These are phyloP conservation scores for Drosophila tsacasi DNA, from an alignment of 1,140 invertebrate species.

Conservation along the genomic window DNA sequence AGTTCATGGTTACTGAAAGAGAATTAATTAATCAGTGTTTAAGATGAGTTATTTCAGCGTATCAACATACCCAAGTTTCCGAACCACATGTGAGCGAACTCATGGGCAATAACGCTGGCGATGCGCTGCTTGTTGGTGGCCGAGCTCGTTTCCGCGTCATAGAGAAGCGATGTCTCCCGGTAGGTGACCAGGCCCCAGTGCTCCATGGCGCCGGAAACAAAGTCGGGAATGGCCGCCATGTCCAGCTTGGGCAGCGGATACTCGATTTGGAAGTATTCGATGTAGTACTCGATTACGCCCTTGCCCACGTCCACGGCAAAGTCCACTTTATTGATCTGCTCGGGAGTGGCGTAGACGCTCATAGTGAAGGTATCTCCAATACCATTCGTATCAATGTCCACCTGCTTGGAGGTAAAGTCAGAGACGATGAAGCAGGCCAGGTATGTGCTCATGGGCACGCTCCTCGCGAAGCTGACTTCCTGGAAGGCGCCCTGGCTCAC, in stretches of 20 bases:
- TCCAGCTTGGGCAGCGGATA: slow-evolving; percentile 96
- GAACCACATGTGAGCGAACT: slow-evolving; percentile 97
- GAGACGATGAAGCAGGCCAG: slow-evolving; percentile 96
- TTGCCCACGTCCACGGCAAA: slow-evolving; percentile 93
- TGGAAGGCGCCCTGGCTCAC: slow-evolving; percentile 44
- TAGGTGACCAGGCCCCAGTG: slow-evolving; percentile 96
- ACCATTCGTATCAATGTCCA: slow-evolving; percentile 86
- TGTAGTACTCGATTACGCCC: slow-evolving; percentile 94
- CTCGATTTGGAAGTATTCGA: slow-evolving; percentile 93
- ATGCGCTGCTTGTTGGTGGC: slow-evolving; percentile 91
- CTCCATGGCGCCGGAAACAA: slow-evolving; percentile 97
- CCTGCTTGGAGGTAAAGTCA: slow-evolving; percentile 90
- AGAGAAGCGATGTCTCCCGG: slow-evolving; percentile 93
- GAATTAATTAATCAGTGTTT: neutral
- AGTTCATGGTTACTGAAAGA: slow-evolving; percentile 92
- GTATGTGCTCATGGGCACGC: slow-evolving; percentile 97
- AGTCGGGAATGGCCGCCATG: slow-evolving; percentile 97
- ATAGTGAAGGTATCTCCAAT: slow-evolving; percentile 88
- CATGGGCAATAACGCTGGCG: slow-evolving; percentile 94
- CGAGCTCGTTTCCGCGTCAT: slow-evolving; percentile 89
- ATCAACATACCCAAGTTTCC: slow-evolving; percentile 89
- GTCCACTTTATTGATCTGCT: slow-evolving; percentile 90
- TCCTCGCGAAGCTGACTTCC: slow-evolving; percentile 89
- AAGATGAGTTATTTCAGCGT: neutral
- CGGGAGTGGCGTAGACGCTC: slow-evolving; percentile 91